These are phyloP conservation scores for Halocynthia aurantium DNA, from an alignment of 23 tunicate genomes.

Conservation along the genomic window DNA sequence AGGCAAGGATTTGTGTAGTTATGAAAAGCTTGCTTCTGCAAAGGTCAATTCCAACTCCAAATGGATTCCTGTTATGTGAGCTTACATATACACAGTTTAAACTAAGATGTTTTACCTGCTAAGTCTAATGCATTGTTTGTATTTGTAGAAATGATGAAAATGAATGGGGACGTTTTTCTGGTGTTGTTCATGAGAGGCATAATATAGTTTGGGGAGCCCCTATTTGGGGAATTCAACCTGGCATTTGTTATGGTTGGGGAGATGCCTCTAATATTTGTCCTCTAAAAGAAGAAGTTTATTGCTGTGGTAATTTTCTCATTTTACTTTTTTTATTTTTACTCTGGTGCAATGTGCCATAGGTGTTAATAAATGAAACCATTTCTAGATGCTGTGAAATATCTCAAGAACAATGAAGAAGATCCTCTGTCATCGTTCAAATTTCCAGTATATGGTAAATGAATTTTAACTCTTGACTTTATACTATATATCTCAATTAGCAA, in stretches of 20 bases:
- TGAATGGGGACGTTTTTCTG: too few species aligned
- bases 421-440: background rate
- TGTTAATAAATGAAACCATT: background rate
- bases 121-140: background rate
- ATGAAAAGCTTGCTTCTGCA: background rate
- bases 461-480: too few species aligned
- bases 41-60: background rate
- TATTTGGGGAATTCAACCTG: too few species aligned
- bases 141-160: too few species aligned
- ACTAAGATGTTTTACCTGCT: background rate
- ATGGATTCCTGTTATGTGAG: background rate
- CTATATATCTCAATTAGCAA: too few species aligned
- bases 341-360: background rate
- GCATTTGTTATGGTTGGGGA: too few species aligned
- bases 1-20: slow-evolving; percentile 18
- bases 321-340: background rate
- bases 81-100: background rate
- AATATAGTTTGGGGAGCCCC: too few species aligned
- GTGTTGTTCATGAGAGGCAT: too few species aligned
- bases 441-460: background rate
- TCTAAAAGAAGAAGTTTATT: background rate
- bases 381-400: slow-evolving; percentile 6
- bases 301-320: background rate
- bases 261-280: background rate
- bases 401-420: slow-evolving; percentile 11